Evolutionary conservation across 2,888 invertebrate genomes (phyloP), one percentile per base, ranked within the genome.

Genomic region (Agrilus biguttatus): DNA sequence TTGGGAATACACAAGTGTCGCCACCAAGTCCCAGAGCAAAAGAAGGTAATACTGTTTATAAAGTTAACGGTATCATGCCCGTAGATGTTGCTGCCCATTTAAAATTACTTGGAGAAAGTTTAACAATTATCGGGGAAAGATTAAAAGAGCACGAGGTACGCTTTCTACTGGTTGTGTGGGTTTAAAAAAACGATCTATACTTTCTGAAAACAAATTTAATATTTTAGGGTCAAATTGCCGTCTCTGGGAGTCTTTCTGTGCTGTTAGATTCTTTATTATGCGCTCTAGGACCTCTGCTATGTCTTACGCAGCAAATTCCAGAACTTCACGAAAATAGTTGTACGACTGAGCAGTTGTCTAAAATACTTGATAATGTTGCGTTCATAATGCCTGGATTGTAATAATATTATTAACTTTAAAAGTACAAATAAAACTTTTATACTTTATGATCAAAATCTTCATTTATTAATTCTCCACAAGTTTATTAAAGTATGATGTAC

Each of bases 11-110:
- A 7, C 59, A 51, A 40, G 53, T 59, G 34, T 65, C 66, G 6
- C 64, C 64, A 6, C 61, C 63, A 5, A 64, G 63, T 51, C 63
- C 65, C 13, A 53, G 60, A 44, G 49, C 65, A 6, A 64, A 61
- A 47, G 63, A 66, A 12, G 37, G 47, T 1, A 48, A 49, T 8
- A 45, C 49, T 5, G 57, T 71, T 56, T 78, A 74, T 62, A 78
- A 79, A 61, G 76, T 78, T 19, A 73, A 78, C 7, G 83, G 83
- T 8, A 85, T 85, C 37, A 80, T 83, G 43, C 83, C 90, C 0
- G 78, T 88, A 1, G 93, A 95, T 63, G 85, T 90, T 17, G 93
- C 93, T 1, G 92, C 95, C 0, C 92, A 95, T 63, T 72, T 95
- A 8, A 85, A 91, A 41, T 70, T 95, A 44, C 71, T 96, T 12